phyloP scores from a whole-genome alignment of 2,888 invertebrate species.

The Orchestes rusci region DNA sequence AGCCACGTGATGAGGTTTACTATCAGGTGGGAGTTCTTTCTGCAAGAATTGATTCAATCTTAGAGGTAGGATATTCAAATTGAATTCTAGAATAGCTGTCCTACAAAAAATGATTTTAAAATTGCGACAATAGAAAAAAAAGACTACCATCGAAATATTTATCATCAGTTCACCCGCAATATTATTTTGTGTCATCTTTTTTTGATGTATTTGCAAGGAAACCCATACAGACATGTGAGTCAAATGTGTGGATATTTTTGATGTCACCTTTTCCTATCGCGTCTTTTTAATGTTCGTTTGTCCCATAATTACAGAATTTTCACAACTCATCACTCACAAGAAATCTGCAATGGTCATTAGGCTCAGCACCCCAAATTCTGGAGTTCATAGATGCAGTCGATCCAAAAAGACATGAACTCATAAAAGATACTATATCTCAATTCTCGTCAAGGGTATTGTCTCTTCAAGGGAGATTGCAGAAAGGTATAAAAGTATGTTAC shows the following conservation, averaged over 20 bases:
- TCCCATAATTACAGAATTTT: no score
- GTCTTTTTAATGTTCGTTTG: no score
- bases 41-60: slow-evolving; percentile 59
- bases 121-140: neutral
- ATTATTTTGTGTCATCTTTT: no score
- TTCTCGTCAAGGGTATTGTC: slow-evolving; percentile 63
- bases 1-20: slow-evolving; percentile 54
- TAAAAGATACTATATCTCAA: slow-evolving; percentile 52
- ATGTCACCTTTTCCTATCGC: neutral
- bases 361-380: slow-evolving; percentile 58
- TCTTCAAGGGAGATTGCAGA: slow-evolving; percentile 51
- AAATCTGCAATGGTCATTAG: slow-evolving; percentile 73
- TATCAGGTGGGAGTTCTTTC: slow-evolving; percentile 66
- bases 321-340: no score
- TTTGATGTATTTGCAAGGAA: no score
- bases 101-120: no score
- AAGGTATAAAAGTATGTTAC: no score
- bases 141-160: neutral
- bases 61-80: slow-evolving; percentile 58
- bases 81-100: no score
- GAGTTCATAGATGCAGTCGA: slow-evolving; percentile 65
- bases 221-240: no score
- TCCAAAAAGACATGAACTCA: slow-evolving; percentile 52
- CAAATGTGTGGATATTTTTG: no score
- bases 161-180: no score